Evolutionary conservation across 2,113 vertebrate genomes (phyloP), one percentile per base, ranked within the genome.

Genomic region (Myrmecobius fasciatus): DNA sequence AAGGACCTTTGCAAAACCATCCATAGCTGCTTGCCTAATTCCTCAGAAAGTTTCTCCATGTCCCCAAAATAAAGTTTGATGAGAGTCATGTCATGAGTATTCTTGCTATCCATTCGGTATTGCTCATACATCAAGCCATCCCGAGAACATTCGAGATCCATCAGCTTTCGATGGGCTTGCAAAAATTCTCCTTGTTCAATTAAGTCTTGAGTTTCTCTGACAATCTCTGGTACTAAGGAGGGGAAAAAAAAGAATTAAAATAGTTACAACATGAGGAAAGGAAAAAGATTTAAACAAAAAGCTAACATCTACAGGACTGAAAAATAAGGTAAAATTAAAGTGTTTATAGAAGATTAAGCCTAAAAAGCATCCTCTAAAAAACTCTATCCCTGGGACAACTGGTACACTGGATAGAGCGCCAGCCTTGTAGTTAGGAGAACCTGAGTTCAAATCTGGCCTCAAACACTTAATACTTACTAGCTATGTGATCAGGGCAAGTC

Each of bases 61-160:
- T 99, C 98, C 52, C 99, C 99, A 53, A 99, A 99, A 98, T 99
- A 99, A 3, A 98, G 98, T 28, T 99, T 99, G 97, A 99, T 99
- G 90, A 99, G 99, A 94, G 99, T 98, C 99, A 99, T 99, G 98
- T 99, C 99, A 0, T 99, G 99, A 0, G 99, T 98, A 97, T 99
- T 99, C 97, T 98, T 99, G 98, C 99, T 99, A 99, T 99, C 99
- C 99, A 99, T 99, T 1, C 99, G 99, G 95, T 99, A 99, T 97
- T 99, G 99, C 97, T 99, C 99, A 0, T 99, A 99, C 99, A 99
- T 99, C 67, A 99, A 99, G 97, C 99, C 99, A 2, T 99, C 99
- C 0, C 99, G 99, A 0, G 99, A 99, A 93, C 99, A 99, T 98
- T 99, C 99, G 67, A 99, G 98, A 97, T 99, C 99, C 99, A 99